Conservation (phyloP, 2,113 vertebrate genomes). For the Hippocampus comes region DNA sequence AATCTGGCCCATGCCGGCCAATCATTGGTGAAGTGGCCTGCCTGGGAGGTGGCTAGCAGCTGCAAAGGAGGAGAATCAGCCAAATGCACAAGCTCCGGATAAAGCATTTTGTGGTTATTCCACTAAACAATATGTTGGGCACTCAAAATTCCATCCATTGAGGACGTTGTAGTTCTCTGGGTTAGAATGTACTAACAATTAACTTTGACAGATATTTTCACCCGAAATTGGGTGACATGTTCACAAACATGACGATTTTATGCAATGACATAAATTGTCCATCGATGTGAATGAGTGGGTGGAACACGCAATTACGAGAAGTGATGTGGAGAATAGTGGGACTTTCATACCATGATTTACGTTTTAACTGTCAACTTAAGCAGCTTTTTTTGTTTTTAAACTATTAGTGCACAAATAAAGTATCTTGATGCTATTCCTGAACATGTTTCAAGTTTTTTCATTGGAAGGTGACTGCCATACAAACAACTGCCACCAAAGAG, state of each 20-base stretch:
- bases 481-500: not conserved
- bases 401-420: not conserved
- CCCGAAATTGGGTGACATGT: not conserved
- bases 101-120: not conserved
- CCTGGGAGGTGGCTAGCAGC: not conserved
- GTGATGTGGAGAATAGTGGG: not conserved
- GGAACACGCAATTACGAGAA: not conserved
- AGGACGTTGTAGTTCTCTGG: not conserved
- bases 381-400: not conserved
- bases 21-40: not conserved
- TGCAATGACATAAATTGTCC: not conserved
- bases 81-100: not conserved
- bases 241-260: not conserved
- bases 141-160: conserved; percentile 14
- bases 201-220: not conserved
- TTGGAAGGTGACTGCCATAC: not conserved
- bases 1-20: not conserved
- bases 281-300: not conserved
- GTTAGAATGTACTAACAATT: not conserved
- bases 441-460: not conserved
- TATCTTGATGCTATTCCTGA: not conserved
- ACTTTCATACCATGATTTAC: not conserved
- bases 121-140: not conserved
- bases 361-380: not conserved
- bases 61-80: not conserved